Conservation (phyloP, 2,888 invertebrate genomes). For the Malachius bipustulatus region DNA sequence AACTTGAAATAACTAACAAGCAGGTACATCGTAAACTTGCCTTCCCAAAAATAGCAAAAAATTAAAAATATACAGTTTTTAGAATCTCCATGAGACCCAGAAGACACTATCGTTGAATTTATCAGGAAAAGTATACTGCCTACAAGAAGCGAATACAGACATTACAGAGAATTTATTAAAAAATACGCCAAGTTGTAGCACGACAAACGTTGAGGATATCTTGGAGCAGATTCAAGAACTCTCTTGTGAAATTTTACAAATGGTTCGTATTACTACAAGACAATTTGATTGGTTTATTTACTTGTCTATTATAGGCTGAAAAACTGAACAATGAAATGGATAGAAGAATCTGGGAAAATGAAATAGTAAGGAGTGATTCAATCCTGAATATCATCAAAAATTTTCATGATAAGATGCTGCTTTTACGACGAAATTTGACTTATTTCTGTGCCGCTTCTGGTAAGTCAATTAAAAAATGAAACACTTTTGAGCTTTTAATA, state of each 20-base stretch:
- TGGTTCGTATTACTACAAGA: too few species aligned
- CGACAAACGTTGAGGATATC: slow-evolving; percentile 25
- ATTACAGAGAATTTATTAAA: slow-evolving; percentile 25
- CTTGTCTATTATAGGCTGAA: slow-evolving; percentile 21
- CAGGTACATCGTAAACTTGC: too few species aligned
- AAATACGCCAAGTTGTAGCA: slow-evolving; percentile 23
- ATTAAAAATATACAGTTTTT: too few species aligned
- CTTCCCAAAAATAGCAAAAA: too few species aligned
- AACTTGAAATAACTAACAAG: too few species aligned
- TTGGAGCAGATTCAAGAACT: slow-evolving; percentile 34
- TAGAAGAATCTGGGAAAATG: too few species aligned
- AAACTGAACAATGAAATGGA: slow-evolving; percentile 17
- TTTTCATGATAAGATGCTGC: too few species aligned
- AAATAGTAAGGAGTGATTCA: too few species aligned
- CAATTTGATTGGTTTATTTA: too few species aligned
- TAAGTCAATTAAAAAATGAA: too few species aligned
- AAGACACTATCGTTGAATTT: slow-evolving; percentile 33
- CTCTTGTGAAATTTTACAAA: slow-evolving; percentile 28
- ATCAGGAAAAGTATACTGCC: slow-evolving; percentile 32
- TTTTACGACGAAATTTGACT: slow-evolving; percentile 34
- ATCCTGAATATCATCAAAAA: too few species aligned
- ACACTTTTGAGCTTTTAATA: too few species aligned
- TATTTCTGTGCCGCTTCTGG: slow-evolving; percentile 35
- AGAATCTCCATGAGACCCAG: slow-evolving; percentile 36
- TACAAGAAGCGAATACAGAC: slow-evolving; percentile 34